phyloP scores from a whole-genome alignment of 2,113 vertebrate genomes.

The Urocynchramus pylzowi region DNA sequence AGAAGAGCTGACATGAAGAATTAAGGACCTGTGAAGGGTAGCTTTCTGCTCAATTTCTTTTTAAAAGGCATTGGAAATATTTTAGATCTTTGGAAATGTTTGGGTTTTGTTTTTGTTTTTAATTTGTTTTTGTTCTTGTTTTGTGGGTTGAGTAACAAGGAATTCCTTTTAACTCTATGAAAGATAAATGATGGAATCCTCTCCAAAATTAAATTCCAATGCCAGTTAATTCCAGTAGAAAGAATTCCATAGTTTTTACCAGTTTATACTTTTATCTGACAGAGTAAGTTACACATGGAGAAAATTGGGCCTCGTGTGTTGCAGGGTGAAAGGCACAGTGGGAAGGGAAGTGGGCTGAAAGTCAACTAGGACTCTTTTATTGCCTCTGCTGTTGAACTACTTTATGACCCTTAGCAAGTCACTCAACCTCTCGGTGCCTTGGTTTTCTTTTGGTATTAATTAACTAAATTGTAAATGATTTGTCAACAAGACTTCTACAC shows the following conservation, averaged over 20 bases:
- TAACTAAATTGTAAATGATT: conserved; percentile 45
- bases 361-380: neutral
- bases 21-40: neutral
- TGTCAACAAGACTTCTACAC: neutral
- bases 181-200: neutral
- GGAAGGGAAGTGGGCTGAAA: neutral
- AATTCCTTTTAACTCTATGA: neutral
- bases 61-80: neutral
- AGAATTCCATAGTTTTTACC: neutral
- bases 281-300: neutral
- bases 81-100: neutral
- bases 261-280: neutral
- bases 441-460: conserved; percentile 38
- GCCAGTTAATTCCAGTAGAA: neutral
- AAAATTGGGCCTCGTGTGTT: neutral
- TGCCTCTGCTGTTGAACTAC: neutral
- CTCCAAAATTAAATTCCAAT: neutral
- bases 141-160: neutral
- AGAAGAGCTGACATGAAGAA: neutral
- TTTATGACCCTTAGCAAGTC: conserved; percentile 26
- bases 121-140: neutral
- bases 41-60: neutral
- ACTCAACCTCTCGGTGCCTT: neutral
- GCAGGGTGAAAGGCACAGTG: neutral
- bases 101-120: neutral